phyloP scores from a whole-genome alignment of 2,797 vertebrate genomes.

The Brachyalestes nurse region DNA sequence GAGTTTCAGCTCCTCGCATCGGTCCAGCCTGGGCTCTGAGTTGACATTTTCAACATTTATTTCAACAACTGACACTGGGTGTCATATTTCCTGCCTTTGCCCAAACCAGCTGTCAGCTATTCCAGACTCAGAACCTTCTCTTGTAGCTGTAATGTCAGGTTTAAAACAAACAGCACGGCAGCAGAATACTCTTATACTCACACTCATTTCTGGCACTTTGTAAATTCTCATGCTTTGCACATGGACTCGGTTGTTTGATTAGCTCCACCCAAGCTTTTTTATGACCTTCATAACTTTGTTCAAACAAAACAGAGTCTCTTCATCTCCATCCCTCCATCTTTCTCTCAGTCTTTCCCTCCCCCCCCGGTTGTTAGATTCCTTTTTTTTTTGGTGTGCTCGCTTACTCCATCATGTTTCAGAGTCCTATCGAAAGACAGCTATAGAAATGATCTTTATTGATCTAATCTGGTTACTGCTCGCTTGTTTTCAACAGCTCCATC shows the following conservation, averaged over 20 bases:
- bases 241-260: constrained; percentile 47
- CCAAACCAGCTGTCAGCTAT: constrained; percentile 61
- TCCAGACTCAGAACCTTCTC: constrained; percentile 38
- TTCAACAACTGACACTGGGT: constrained; percentile 59
- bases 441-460: constrained; percentile 77
- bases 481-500: constrained; percentile 81
- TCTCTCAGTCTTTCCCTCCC: neutral
- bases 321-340: constrained; percentile 26
- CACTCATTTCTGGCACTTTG: constrained; percentile 43
- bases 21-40: constrained; percentile 44
- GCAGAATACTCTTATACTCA: constrained; percentile 4
- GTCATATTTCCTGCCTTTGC: constrained; percentile 55
- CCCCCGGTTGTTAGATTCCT: neutral
- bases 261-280: constrained; percentile 47
- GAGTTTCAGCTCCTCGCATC: constrained; percentile 47
- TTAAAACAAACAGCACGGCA: constrained; percentile 43
- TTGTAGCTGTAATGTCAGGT: constrained; percentile 45
- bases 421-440: constrained; percentile 63
- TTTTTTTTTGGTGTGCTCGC: constrained; percentile 36
- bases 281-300: constrained; percentile 46
- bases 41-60: constrained; percentile 61
- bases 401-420: constrained; percentile 28
- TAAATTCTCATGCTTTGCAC: constrained; percentile 45
- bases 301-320: constrained; percentile 46
- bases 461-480: constrained; percentile 81